Conservation (phyloP, 2,113 vertebrate genomes). For the Scartelaos histophorus region DNA sequence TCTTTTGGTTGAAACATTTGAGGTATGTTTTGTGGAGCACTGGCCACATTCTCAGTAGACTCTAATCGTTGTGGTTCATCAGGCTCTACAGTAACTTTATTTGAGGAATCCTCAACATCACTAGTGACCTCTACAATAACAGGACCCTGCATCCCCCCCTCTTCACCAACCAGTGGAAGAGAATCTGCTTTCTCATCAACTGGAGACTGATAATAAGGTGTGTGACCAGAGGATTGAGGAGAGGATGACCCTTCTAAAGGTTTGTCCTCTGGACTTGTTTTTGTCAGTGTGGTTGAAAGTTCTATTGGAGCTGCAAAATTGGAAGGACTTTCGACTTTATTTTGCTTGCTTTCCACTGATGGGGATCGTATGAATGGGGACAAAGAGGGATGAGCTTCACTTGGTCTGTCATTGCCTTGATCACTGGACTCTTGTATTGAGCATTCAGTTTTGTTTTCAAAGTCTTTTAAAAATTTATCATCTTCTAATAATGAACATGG, state of each 20-base stretch:
- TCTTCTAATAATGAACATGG: conserved; percentile 90
- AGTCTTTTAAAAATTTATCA: conserved; percentile 82
- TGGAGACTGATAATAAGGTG: conserved; percentile 96
- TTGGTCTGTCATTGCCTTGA: conserved; percentile 56
- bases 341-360: conserved; percentile 82
- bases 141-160: conserved; percentile 71
- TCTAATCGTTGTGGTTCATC: conserved; percentile 83
- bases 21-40: conserved; percentile 79
- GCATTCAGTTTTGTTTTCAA: conserved; percentile 53
- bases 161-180: conserved; percentile 71
- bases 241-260: conserved; percentile 89
- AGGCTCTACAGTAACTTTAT: conserved; percentile 84
- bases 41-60: conserved; percentile 80
- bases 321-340: conserved; percentile 82
- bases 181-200: conserved; percentile 86
- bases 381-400: conserved; percentile 66
- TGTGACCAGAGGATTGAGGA: conserved; percentile 93
- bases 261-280: conserved; percentile 86
- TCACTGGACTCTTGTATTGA: conserved; percentile 53
- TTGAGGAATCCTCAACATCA: conserved; percentile 83
- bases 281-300: conserved; percentile 68
- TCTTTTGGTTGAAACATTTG: conserved; percentile 74
- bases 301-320: conserved; percentile 83
- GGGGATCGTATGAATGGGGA: conserved; percentile 88
- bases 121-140: conserved; percentile 87